Conservation (phyloP, 1,140 invertebrate genomes). For the Dinothrombium tinctorium region DNA sequence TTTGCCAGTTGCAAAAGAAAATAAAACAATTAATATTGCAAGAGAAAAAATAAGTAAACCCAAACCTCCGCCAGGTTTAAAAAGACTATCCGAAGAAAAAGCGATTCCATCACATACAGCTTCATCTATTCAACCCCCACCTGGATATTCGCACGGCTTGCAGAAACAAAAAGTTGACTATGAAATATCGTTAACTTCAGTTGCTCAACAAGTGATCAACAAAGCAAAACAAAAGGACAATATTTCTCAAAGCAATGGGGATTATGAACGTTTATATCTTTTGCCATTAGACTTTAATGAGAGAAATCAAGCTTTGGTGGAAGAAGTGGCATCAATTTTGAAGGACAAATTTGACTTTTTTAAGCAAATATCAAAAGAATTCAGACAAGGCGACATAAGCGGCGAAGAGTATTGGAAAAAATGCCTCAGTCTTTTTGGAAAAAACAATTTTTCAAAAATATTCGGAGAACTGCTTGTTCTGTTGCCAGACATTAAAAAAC, state of each 20-base stretch:
- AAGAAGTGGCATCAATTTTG: slow-evolving; percentile 29
- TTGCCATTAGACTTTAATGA: slow-evolving; percentile 41
- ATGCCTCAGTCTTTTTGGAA: slow-evolving; percentile 37
- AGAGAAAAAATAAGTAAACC: background rate
- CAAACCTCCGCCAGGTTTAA: slow-evolving; percentile 27
- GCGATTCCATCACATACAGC: background rate
- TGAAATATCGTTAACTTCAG: background rate
- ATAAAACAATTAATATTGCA: slow-evolving; percentile 30
- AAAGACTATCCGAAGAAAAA: slow-evolving; percentile 18
- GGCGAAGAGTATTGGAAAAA: slow-evolving; percentile 47
- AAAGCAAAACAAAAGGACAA: too few species aligned
- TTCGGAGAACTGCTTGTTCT: slow-evolving; percentile 61
- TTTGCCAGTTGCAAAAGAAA: slow-evolving; percentile 10
- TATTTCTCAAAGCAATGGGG: background rate
- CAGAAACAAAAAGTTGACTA: background rate
- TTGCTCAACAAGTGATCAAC: slow-evolving; percentile 1
- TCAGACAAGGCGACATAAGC: slow-evolving; percentile 38
- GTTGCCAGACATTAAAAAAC: slow-evolving; percentile 63
- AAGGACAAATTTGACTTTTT: slow-evolving; percentile 43
- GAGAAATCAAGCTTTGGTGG: slow-evolving; percentile 45
- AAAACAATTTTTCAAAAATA: slow-evolving; percentile 34
- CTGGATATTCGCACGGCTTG: background rate
- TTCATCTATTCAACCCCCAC: background rate
- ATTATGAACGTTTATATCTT: slow-evolving; percentile 25
- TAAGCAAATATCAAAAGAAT: slow-evolving; percentile 43